These are phyloP conservation scores for Lottia scabra DNA, from an alignment of 2,888 invertebrate genomes.

Conservation along the genomic window DNA sequence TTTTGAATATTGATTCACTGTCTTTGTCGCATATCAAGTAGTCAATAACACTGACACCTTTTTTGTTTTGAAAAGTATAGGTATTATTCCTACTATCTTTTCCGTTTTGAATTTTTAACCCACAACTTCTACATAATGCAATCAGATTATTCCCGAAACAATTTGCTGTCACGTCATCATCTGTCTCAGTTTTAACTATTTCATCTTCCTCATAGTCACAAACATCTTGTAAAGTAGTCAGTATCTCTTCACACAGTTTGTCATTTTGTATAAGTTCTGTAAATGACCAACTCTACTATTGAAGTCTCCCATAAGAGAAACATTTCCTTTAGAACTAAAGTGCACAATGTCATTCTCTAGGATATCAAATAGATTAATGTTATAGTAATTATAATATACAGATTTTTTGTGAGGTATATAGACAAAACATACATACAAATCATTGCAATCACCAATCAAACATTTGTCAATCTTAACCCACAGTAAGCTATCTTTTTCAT, in stretches of 20 bases:
- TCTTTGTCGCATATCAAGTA: neutral
- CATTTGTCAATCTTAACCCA: neutral
- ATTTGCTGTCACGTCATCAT: too few species aligned
- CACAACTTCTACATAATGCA: neutral
- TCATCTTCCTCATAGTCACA: too few species aligned
- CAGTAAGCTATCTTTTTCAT: neutral
- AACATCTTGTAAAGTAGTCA: too few species aligned
- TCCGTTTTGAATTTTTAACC: neutral
- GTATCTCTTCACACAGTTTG: neutral
- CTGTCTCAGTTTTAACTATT: too few species aligned
- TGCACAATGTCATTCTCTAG: neutral
- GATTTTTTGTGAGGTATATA: neutral
- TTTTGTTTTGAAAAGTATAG: neutral
- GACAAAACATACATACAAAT: neutral
- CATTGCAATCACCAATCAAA: neutral
- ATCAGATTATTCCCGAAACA: neutral
- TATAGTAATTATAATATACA: neutral
- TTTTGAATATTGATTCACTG: neutral
- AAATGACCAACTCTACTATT: neutral
- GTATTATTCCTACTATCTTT: neutral
- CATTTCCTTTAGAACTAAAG: neutral
- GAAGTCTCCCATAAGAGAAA: neutral
- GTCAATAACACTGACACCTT: neutral
- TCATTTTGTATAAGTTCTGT: neutral
- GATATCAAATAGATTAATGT: neutral